phyloP scores from a whole-genome alignment of 2,888 invertebrate species.

The Oegoconia quadripuncta region DNA sequence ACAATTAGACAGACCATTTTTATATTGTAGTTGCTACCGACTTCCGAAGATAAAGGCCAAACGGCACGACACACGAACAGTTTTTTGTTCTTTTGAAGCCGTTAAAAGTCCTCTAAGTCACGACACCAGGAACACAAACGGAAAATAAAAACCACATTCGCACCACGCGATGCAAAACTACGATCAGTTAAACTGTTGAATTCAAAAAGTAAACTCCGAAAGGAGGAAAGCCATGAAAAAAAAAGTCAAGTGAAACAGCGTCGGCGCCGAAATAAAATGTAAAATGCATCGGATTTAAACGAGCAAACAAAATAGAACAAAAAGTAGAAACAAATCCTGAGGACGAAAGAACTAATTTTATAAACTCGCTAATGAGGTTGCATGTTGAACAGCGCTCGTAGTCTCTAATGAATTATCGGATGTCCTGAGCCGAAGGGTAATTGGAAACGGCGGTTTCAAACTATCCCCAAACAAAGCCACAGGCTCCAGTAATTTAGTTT shows the following conservation, averaged over 20 bases:
- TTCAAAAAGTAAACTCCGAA: conserved; percentile 48
- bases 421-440: conserved; percentile 29
- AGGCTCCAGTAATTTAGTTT: conserved; percentile 29
- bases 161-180: conserved; percentile 53
- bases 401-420: conserved; percentile 43
- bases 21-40: conserved; percentile 46
- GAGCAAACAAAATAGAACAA: too few species aligned
- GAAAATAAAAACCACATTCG: conserved; percentile 46
- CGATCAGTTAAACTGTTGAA: conserved; percentile 59
- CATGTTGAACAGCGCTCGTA: conserved; percentile 33
- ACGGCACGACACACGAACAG: conserved; percentile 35
- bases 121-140: conserved; percentile 39
- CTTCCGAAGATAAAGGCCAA: conserved; percentile 41
- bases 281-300: conserved; percentile 31
- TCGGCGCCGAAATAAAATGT: conserved; percentile 34
- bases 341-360: conserved; percentile 31
- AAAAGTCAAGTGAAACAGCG: conserved; percentile 43
- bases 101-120: conserved; percentile 44
- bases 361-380: conserved; percentile 45
- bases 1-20: conserved; percentile 49
- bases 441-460: conserved; percentile 32
- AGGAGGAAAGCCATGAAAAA: conserved; percentile 40
- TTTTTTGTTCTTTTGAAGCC: conserved; percentile 39
- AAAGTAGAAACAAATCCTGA: conserved; percentile 36
- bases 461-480: conserved; percentile 35